A percentile compares a stretch with the other conserved stretches of the same genome.
phyloP scores from a whole-genome alignment of 1,140 invertebrate genomes.

The Dendrolimus kikuchii region DNA sequence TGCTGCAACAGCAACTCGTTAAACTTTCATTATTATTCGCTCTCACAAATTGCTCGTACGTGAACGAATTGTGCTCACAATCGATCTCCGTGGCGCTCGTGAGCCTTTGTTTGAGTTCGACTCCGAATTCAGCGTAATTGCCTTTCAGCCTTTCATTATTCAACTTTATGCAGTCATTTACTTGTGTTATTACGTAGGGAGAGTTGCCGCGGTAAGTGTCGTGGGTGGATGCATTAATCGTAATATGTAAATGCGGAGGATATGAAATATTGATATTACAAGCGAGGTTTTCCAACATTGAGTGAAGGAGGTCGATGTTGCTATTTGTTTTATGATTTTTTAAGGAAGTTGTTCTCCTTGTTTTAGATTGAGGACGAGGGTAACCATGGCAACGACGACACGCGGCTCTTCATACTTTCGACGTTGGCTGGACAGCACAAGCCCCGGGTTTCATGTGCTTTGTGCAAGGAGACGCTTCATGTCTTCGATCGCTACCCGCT shows the following conservation, averaged over 20 bases:
- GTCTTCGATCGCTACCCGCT: slow-evolving; percentile 98
- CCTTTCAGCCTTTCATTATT: slow-evolving; percentile 71
- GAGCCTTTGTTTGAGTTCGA: slow-evolving; percentile 67
- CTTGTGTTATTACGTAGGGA: slow-evolving; percentile 66
- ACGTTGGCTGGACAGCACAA: slow-evolving; percentile 89
- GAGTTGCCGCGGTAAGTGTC: slow-evolving; percentile 54
- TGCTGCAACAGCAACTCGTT: slow-evolving; percentile 49
- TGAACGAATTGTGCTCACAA: slow-evolving; percentile 63
- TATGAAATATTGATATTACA: slow-evolving; percentile 59
- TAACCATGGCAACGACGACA: slow-evolving; percentile 97
- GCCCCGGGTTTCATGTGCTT: slow-evolving; percentile 87
- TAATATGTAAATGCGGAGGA: slow-evolving; percentile 63
- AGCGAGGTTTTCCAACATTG: slow-evolving; percentile 16
- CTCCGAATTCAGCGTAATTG: slow-evolving; percentile 70
- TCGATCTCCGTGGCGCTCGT: slow-evolving; percentile 57
- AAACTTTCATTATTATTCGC: slow-evolving; percentile 68
- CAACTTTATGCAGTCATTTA: slow-evolving; percentile 70
- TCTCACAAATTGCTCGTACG: slow-evolving; percentile 65
- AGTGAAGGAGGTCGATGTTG: slow-evolving; percentile 16
- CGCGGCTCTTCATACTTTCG: slow-evolving; percentile 92
- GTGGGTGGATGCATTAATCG: slow-evolving; percentile 68
- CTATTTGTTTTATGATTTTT: slow-evolving; percentile 6
- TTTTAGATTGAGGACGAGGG: slow-evolving; percentile 97
- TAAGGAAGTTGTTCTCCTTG: slow-evolving; percentile 34
- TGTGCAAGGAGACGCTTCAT: slow-evolving; percentile 90